Percentiles rank a stretch among this genome's conserved stretches.
phyloP scores from a whole-genome alignment of 2,888 invertebrate genomes.

The Drosophila prostipennis region DNA sequence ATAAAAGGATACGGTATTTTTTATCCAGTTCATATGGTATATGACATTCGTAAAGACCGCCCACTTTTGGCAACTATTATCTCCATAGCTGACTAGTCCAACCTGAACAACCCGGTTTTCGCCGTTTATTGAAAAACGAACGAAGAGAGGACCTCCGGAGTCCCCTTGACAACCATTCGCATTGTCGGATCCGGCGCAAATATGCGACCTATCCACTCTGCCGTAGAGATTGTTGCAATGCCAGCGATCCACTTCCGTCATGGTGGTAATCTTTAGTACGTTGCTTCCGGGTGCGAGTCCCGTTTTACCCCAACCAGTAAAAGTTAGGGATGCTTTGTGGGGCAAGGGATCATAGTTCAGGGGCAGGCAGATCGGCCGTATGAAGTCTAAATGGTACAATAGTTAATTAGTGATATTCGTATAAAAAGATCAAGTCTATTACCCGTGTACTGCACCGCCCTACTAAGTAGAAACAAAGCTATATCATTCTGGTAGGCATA shows the following conservation, averaged over 20 bases:
- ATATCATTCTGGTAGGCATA: no score
- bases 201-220: constrained; percentile 1
- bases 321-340: neutral
- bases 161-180: neutral
- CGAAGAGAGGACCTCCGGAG: constrained; percentile 1
- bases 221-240: neutral
- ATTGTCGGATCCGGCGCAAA: neutral
- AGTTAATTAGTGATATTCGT: no score
- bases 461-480: no score
- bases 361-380: constrained; percentile 1
- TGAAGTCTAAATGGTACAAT: neutral
- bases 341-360: constrained; percentile 11
- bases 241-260: neutral
- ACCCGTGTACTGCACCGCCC: no score
- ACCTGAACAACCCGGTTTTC: neutral
- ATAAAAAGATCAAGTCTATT: no score
- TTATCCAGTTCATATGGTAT: neutral
- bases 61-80: neutral
- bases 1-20: no score
- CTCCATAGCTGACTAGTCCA: constrained; percentile 8
- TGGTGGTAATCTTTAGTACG: neutral
- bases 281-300: neutral
- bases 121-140: neutral
- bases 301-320: constrained; percentile 4
- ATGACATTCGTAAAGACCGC: constrained; percentile 5